Base-by-base conservation (phyloP, 1,140 invertebrate genomes). In the Ectropis grisescens region DNA sequence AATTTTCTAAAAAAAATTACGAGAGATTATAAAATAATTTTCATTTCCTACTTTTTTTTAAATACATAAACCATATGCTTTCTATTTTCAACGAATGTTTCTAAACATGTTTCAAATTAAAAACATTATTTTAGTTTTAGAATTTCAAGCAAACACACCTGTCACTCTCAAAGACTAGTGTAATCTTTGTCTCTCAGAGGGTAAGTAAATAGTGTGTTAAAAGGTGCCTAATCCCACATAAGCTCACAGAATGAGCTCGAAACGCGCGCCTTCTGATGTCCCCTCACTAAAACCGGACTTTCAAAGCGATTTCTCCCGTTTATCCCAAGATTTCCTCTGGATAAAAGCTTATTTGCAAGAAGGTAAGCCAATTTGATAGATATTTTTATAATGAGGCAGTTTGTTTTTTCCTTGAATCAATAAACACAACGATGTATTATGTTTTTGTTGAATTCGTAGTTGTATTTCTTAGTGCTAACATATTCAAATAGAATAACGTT, bases 161-260 rank as follows among this genome's bases (percentile, higher is more conserved):
- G n/a, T n/a, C n/a, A n/a, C n/a, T n/a, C n/a, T n/a, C n/a, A n/a
- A n/a, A n/a, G n/a, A n/a, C n/a, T n/a, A n/a, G 41, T 29, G 37
- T 55, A 52, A 55, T 55, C 45, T 44, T 40, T 40, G 37, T 52
- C 41, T 51, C 41, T n/a, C 7, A 37, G 39, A 45, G 44, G 45
- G 45, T 41, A 58, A 50, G 60, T 69, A 72, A 71, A 76, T 69
- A 70, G 52, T 64, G 58, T 35, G 62, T 47, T 74, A 74, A 74
- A 74, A 78, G 71, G 67, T 58, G 62, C 53, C 49, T 74, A 74
- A 69, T 68, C 60, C 54, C 35, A 3, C 16, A 30, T 70, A 61
- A 71, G 57, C 54, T 58, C 55, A 51, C 53, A 69, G 61, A 71
- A 74, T 59, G 54, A 62, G 72, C 72, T 78, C 71, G 71, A 44